Evolutionary conservation across 2,888 invertebrate genomes (phyloP).

Genomic region (Parnassius smintheus): DNA sequence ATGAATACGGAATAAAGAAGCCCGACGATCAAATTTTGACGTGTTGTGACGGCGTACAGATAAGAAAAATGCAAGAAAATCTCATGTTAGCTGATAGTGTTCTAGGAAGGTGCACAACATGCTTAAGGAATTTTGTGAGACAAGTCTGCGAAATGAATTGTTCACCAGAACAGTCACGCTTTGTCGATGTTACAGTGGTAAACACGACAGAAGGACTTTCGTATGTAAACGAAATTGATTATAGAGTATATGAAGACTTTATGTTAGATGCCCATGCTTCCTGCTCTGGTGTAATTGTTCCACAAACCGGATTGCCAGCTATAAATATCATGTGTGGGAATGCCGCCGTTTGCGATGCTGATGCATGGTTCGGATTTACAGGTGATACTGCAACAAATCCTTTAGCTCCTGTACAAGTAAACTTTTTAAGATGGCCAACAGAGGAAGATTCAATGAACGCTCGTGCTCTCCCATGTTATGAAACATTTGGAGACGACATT

Average conservation of each 20-base stretch:
- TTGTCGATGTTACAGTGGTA: constrained; percentile 47
- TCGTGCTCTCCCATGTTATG: constrained; percentile 78
- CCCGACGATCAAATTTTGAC: constrained; percentile 62
- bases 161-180: constrained; percentile 84
- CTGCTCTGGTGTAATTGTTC: constrained; percentile 88
- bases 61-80: constrained; percentile 73
- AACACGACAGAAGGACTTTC: constrained; percentile 36
- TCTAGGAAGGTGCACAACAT: constrained; percentile 90
- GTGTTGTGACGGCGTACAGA: constrained; percentile 83
- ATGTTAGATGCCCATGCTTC: constrained; percentile 86
- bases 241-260: constrained; percentile 81
- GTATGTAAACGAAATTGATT: constrained; percentile 75
- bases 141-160: constrained; percentile 92
- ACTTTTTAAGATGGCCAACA: constrained; percentile 71
- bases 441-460: constrained; percentile 66
- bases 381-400: constrained; percentile 78
- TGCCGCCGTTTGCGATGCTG: constrained; percentile 83
- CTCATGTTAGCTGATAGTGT: constrained; percentile 84
- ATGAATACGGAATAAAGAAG: constrained; percentile 57
- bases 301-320: constrained; percentile 87
- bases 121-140: constrained; percentile 87
- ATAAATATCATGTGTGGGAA: constrained; percentile 90
- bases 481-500: constrained; percentile 75
- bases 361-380: constrained; percentile 84
- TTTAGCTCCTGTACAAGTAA: constrained; percentile 83